Evolutionary conservation across 30 jellyfish, hydroid and myxozoan genomes (phyloP), one percentile per base, ranked within the genome.

Genomic region (Hydractinia symbiolongicarpus): DNA sequence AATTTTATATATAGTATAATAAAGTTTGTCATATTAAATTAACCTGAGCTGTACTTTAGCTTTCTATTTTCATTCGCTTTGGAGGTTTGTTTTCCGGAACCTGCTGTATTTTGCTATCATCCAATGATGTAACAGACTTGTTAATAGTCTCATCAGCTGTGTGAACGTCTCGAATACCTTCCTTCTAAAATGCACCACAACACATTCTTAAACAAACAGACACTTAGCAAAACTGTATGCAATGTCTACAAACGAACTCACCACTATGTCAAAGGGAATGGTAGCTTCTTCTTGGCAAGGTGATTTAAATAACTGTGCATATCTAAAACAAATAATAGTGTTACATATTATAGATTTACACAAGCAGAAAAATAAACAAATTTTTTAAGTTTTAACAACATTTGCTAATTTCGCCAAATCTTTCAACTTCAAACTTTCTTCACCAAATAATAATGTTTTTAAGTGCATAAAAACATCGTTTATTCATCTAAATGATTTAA

Each of bases 231-330:
- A 11, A 11, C 15, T 16, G 17, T 58, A 58, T 13, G 69, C 2
- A 3, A 16, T 58, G 17, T 13, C 1, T 58, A 30, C 44, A 2
- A 2, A 2, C 44, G 44, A 30, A 30, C 69, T 58, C 50, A 71
- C 80, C 80, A 58, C 50, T 30, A 71, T 53, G 51, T 20, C 80
- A 19, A 71, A 71, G 8, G 80, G 67, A 71, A 50, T 53, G 7
- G 67, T 71, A 19, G 80, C 9, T 71, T 71, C 80, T 53, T 71
- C n/a, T 14, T 20, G 55, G 13, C 17, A 7, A 7, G 80, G 80
- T 9, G 80, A 71, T 71, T 71, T 71, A 20, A 71, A 71, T 58
- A 71, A 19, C 17, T 71, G 80, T 9, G 80, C 80, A 58, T 20
- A 71, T 19, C 80, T 71, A 19, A 30, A 7, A 9, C 1, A 13